phyloP scores from a whole-genome alignment of 2,888 invertebrate genomes.

The Abscondita cerata region DNA sequence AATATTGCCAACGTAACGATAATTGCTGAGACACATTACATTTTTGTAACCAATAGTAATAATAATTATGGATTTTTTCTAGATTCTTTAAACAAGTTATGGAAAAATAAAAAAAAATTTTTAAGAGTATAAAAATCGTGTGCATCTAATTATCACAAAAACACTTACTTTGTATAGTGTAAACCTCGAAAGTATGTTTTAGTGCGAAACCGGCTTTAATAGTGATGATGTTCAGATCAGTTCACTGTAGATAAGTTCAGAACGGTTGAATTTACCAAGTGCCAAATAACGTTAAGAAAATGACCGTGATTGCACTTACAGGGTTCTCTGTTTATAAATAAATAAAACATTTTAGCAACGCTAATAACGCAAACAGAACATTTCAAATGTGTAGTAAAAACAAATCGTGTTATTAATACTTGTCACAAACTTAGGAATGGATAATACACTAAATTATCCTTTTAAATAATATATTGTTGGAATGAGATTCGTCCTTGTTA shows the following conservation, averaged over 20 bases:
- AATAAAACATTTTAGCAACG: background rate
- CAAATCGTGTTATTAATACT: background rate
- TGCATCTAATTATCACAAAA: too few species aligned
- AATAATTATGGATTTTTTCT: too few species aligned
- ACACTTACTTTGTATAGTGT: too few species aligned
- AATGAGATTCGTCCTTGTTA: constrained; percentile 9
- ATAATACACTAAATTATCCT: constrained; percentile 17
- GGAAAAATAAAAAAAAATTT: too few species aligned
- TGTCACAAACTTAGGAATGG: constrained; percentile 11
- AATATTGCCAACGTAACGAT: background rate
- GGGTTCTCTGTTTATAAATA: constrained; percentile 14
- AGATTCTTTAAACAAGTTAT: too few species aligned
- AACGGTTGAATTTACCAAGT: constrained; percentile 14
- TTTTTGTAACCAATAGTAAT: too few species aligned
- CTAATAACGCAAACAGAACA: background rate
- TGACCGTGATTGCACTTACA: constrained; percentile 6
- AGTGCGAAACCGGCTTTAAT: too few species aligned
- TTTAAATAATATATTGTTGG: constrained; percentile 2
- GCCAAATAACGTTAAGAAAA: constrained; percentile 7
- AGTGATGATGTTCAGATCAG: background rate
- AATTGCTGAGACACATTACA: too few species aligned
- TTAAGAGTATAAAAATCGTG: too few species aligned
- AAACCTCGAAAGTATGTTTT: too few species aligned
- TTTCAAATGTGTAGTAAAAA: constrained; percentile 11
- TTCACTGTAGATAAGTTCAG: constrained; percentile 8